These are phyloP conservation scores for Mesocricetus auratus DNA, from an alignment of 2,113 vertebrate genomes.

Conservation along the genomic window DNA sequence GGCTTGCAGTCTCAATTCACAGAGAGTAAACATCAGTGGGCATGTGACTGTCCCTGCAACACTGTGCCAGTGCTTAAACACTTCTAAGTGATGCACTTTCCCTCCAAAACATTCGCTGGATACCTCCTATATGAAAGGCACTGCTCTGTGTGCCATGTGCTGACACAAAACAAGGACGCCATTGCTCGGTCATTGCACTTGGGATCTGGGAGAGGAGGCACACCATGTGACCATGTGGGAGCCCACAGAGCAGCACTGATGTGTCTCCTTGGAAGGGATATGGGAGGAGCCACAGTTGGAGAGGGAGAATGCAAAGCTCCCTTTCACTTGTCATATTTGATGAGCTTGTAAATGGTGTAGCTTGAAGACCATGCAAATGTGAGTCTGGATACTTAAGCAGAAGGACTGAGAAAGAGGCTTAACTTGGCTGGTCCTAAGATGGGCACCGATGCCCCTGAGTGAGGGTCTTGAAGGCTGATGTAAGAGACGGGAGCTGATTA, in stretches of 20 bases:
- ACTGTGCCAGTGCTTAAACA: background rate
- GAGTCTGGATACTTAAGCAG: background rate
- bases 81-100: background rate
- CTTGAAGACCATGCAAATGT: background rate
- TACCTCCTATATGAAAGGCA: accelerated
- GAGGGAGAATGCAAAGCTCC: background rate
- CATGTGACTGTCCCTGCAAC: background rate
- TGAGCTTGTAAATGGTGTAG: too few relatives aligned
- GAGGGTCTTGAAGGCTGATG: accelerated
- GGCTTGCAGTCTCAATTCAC: background rate
- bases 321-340: background rate
- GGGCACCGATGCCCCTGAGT: accelerated
- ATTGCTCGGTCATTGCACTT: background rate
- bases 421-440: accelerated
- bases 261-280: background rate
- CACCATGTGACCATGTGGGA: background rate
- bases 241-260: accelerated
- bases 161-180: background rate
- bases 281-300: background rate
- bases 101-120: background rate
- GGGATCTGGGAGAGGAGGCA: accelerated
- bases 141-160: background rate
- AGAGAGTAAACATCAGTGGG: background rate
- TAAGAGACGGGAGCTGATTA: too few relatives aligned
- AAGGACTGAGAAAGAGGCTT: background rate